phyloP scores from a whole-genome alignment of 2,888 invertebrate genomes.

The Plebejus anna region DNA sequence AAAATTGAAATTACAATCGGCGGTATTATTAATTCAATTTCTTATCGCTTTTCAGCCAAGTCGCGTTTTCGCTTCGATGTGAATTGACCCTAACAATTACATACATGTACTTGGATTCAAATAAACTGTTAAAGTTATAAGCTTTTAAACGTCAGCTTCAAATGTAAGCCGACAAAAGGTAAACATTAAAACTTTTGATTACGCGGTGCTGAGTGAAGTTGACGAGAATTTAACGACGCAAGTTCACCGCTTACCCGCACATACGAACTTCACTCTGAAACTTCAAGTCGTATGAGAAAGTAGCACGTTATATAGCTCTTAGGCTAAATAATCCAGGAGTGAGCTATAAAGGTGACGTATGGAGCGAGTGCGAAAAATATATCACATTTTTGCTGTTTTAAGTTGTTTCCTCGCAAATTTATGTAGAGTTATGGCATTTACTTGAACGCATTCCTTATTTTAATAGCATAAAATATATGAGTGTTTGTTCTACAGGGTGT shows the following conservation, averaged over 20 bases:
- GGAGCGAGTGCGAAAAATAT: slow-evolving; percentile 7
- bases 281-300: slow-evolving; percentile 19
- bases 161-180: background rate
- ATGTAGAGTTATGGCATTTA: background rate
- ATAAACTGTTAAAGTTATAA: background rate
- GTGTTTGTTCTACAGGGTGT: background rate
- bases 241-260: background rate
- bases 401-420: slow-evolving; percentile 1
- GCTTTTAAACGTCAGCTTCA: background rate
- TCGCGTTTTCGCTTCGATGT: no score
- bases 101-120: background rate
- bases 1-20: no score
- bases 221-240: slow-evolving; percentile 22
- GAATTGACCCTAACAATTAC: background rate
- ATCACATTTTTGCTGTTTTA: background rate
- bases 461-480: background rate
- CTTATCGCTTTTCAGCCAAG: no score
- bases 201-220: background rate
- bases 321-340: slow-evolving; percentile 14
- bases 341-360: background rate
- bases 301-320: background rate
- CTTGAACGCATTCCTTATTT: background rate
- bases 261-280: slow-evolving; percentile 12
- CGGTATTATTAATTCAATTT: no score
- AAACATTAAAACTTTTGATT: slow-evolving; percentile 9